Evolutionary conservation across 2,888 invertebrate genomes (phyloP).

Genomic region (Trichopria drosophilae): DNA sequence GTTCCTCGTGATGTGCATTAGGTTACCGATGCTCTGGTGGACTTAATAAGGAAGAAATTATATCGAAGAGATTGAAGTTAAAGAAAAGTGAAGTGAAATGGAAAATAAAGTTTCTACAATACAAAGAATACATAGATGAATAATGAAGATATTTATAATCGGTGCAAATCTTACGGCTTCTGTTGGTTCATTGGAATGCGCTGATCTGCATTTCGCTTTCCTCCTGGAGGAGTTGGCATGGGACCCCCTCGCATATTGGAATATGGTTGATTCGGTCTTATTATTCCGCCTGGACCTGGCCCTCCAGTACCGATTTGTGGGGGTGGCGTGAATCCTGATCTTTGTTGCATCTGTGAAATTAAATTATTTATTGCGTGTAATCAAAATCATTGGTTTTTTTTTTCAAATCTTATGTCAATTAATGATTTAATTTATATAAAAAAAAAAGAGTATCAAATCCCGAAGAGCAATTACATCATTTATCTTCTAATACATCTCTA

Average conservation of each 20-base stretch:
- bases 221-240: slow-evolving; percentile 64
- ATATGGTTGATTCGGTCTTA: slow-evolving; percentile 64
- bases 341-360: slow-evolving; percentile 60
- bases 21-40: background rate
- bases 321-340: slow-evolving; percentile 72
- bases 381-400: slow-evolving; percentile 27
- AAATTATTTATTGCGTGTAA: slow-evolving; percentile 18
- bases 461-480: background rate
- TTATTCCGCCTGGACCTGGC: slow-evolving; percentile 63
- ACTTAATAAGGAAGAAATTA: slow-evolving; percentile 3
- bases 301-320: slow-evolving; percentile 63
- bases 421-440: slow-evolving; percentile 6
- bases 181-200: slow-evolving; percentile 66
- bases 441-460: background rate
- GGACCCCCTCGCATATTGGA: slow-evolving; percentile 67
- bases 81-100: slow-evolving; percentile 21
- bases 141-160: slow-evolving; percentile 38
- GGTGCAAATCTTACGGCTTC: slow-evolving; percentile 61
- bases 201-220: slow-evolving; percentile 67
- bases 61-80: slow-evolving; percentile 5
- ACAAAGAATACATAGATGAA: slow-evolving; percentile 37
- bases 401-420: slow-evolving; percentile 11
- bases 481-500: background rate
- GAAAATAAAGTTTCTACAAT: slow-evolving; percentile 12
- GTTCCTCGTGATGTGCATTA: slow-evolving; percentile 30